These are phyloP conservation scores for Poeciliopsis retropinna DNA, from an alignment of 2,113 vertebrate genomes.

Conservation along the genomic window DNA sequence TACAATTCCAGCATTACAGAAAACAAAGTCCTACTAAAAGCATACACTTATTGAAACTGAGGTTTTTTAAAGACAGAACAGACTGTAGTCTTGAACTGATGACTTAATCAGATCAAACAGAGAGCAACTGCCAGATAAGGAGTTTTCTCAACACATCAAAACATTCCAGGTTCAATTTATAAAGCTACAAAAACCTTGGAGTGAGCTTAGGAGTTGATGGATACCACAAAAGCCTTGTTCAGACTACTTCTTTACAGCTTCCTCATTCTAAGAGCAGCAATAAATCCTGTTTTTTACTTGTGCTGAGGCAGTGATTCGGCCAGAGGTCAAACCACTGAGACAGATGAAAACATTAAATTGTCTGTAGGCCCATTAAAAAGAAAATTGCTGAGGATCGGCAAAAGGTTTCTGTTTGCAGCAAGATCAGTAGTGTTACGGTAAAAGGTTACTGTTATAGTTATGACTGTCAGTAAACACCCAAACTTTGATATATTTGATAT, in stretches of 20 bases:
- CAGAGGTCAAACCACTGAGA: constrained; percentile 73
- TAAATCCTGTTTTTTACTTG: constrained; percentile 60
- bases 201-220: constrained; percentile 18
- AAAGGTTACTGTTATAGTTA: neutral
- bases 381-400: constrained; percentile 59
- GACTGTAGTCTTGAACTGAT: constrained; percentile 7
- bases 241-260: constrained; percentile 24
- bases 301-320: constrained; percentile 48
- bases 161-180: constrained; percentile 20
- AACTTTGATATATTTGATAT: constrained; percentile 4
- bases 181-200: constrained; percentile 13
- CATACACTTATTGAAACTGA: constrained; percentile 28
- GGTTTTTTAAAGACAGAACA: constrained; percentile 21
- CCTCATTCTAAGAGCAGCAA: constrained; percentile 40
- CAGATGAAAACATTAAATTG: constrained; percentile 72
- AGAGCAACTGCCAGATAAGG: constrained; percentile 20
- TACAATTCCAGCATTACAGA: neutral
- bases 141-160: constrained; percentile 13
- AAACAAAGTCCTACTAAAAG: constrained; percentile 28
- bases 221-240: constrained; percentile 17
- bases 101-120: constrained; percentile 34
- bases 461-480: constrained; percentile 7
- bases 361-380: constrained; percentile 67
- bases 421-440: neutral
- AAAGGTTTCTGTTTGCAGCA: constrained; percentile 33